Evolutionary conservation across 2,888 invertebrate genomes (phyloP), one percentile per base, ranked within the genome.

Genomic region (Ormyrus nitidulus): DNA sequence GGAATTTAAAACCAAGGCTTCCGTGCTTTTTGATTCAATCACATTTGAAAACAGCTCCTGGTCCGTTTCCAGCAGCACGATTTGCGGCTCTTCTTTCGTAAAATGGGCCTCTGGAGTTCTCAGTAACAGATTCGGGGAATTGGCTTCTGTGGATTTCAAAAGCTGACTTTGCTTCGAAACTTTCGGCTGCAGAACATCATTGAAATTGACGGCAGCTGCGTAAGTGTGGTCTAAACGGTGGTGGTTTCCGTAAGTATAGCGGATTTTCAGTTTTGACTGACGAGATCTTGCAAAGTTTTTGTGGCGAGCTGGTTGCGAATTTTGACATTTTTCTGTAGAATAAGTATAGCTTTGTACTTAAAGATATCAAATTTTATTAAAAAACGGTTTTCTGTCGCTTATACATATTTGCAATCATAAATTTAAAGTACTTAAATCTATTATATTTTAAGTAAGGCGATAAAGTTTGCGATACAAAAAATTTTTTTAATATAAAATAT

Each of bases 161-260:
- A 34, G 34, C 34, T 34, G 34, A 34, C 34, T 34, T 34, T 34
- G 34, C 34, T 34, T 34, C 34, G 34, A 34, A 34, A 34, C 34
- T 34, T 34, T 34, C 34, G 34, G 34, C 34, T 56, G 34, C 10
- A 66, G 9, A 56, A 56, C 34, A 11, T 62, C 62, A 5, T 46
- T 59, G 6, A 66, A 54, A 49, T 70, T 77, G 58, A 56, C 71
- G 2, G 76, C 72, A 2, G 82, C 82, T 11, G 82, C 82, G n/a
- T 82, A 82, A 6, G 82, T 82, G 11, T 82, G 82, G 62, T 82
- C 82, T 34, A 80, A 53, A 1, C 82, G 80, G 5, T 82, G 79
- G 0, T 82, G 82, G 62, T 77, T 71, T 5, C 73, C 77, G 53
- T 73, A 66, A 7, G 64, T 59, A 59, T 76, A 62, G 7, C 72